phyloP scores from a whole-genome alignment of 2,113 vertebrate species.

The Notarius quadriscutis region DNA sequence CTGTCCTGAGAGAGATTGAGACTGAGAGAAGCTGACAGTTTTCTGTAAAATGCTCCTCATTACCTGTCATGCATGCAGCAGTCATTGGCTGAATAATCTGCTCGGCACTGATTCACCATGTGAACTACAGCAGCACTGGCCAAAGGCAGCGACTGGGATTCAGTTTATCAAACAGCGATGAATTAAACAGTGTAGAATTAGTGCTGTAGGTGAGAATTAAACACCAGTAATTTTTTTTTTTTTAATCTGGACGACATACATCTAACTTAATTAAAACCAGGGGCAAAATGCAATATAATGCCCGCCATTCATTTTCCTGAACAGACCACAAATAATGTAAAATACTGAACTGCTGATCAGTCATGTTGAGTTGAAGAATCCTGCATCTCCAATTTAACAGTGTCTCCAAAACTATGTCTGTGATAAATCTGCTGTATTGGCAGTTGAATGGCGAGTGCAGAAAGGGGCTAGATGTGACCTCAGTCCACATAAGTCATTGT shows the following conservation, averaged over 20 bases:
- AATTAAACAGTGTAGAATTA: slow-evolving; percentile 37
- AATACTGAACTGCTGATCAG: neutral
- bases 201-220: slow-evolving; percentile 34
- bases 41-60: slow-evolving; percentile 21
- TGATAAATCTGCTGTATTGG: neutral
- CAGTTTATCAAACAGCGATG: slow-evolving; percentile 16
- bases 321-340: slow-evolving; percentile 16
- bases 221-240: slow-evolving; percentile 17
- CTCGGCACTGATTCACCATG: neutral
- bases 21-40: slow-evolving; percentile 10
- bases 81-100: neutral
- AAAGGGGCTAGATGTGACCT: neutral
- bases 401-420: neutral
- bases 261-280: slow-evolving; percentile 31
- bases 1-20: slow-evolving; percentile 2
- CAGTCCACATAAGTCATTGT: neutral
- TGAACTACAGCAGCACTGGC: slow-evolving; percentile 1
- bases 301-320: slow-evolving; percentile 25
- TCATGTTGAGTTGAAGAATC: neutral
- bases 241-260: slow-evolving; percentile 2
- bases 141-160: slow-evolving; percentile 7
- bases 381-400: neutral
- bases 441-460: neutral
- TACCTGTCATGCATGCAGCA: slow-evolving; percentile 14
- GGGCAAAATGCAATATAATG: neutral